Evolutionary conservation across 2,888 invertebrate genomes (phyloP), one percentile per base, ranked within the genome.

Genomic region (Andrena hattorfiana): DNA sequence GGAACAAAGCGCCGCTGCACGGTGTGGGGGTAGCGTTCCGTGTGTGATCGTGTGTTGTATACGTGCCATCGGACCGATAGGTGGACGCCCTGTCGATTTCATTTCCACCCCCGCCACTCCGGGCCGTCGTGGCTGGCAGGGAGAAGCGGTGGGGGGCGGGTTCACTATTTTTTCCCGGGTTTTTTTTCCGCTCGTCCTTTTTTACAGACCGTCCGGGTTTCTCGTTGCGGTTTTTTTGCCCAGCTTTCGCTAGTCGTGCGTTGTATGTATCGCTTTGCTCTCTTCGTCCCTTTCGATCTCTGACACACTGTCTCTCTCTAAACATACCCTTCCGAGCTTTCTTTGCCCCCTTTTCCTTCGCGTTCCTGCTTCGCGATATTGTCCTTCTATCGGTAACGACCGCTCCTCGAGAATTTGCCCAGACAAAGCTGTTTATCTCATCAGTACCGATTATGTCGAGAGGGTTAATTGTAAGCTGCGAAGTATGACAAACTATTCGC

Each of bases 81-180:
- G 92, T 92, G 93, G 93, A 92, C 90, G 93, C 91, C 91, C 93
- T 92, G 93, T 92, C 93, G 92, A 93, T 93, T 93, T 92, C 92
- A 89, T 92, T 93, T 90, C 87, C 84, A 87, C 84, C 83, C 84
- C 84, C 79, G 59, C 71, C 76, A 30, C 13, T 62, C 60, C 62
- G 63, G 66, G 35, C 66, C 64, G 54, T 8, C 76, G 80, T 56
- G 51, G 49, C 70, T 51, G 66, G 54, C 67, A 78, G 49, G 56
- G 73, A 48, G 51, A 59, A 70, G 48, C 54, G 77, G 81, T 75
- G 85, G 84, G 82, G 81, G 69, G 83, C 86, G 84, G 56, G 83
- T 81, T 83, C 87, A 89, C 90, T 90, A 89, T 92, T 91, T 92
- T 90, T 90, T 89, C 85, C 86, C 83, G 83, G 69, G 83, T 85